Conservation (phyloP, 1,140 invertebrate genomes). For the Caenorhabditis latens region DNA sequence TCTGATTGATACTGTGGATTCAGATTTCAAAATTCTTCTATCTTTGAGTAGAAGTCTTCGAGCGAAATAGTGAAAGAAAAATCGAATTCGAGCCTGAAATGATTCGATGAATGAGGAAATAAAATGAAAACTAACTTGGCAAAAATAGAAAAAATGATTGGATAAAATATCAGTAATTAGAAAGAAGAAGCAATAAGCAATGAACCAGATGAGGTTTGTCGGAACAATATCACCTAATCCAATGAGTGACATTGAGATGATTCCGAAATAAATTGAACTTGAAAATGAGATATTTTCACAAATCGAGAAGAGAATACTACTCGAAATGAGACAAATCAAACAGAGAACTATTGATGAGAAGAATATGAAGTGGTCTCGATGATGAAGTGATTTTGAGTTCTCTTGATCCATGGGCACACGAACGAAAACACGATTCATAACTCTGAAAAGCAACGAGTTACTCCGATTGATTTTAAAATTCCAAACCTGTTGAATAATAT, state of each 20-base stretch:
- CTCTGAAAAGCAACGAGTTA: neutral
- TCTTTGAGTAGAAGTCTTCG: neutral
- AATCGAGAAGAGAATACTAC: neutral
- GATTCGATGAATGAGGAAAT: neutral
- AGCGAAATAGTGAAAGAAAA: constrained; percentile 13
- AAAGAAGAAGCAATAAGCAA: constrained; percentile 9
- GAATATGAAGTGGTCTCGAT: constrained; percentile 37
- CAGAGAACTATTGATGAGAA: constrained; percentile 1
- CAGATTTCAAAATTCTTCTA: neutral
- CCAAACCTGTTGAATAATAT: neutral
- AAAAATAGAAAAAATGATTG: constrained; percentile 40
- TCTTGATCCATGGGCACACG: neutral
- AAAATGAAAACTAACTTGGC: neutral
- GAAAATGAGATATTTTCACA: constrained; percentile 23
- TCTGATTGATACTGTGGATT: constrained; percentile 17
- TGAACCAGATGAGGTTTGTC: neutral
- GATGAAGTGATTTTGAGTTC: neutral
- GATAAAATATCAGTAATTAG: constrained; percentile 2
- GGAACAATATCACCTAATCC: constrained; percentile 25
- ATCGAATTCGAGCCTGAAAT: constrained; percentile 22
- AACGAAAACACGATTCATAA: neutral
- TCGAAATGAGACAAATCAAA: neutral
- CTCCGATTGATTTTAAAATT: neutral
- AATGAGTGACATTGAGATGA: constrained; percentile 6
- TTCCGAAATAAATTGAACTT: constrained; percentile 43